Percentiles rank a stretch among this genome's conserved stretches.
phyloP scores from a whole-genome alignment of 35 echinoderm and acorn worm species.

The Heliocidaris tuberculata region DNA sequence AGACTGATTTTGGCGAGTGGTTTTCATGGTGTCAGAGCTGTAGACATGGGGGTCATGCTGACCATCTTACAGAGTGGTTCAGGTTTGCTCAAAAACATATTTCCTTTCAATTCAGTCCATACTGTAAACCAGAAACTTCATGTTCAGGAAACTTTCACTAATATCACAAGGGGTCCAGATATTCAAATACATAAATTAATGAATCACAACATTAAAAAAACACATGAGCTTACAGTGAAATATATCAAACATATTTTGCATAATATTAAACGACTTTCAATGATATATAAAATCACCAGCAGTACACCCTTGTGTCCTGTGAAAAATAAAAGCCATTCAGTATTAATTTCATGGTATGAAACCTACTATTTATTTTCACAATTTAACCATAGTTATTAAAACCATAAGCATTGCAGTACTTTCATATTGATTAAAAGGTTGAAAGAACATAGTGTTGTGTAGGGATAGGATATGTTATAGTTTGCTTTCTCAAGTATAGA shows the following conservation, averaged over 20 bases:
- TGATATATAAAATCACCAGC: not conserved
- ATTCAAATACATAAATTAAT: not conserved
- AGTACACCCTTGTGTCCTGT: too few species aligned
- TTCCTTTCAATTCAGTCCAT: not conserved
- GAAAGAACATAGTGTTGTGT: too few species aligned
- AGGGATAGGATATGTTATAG: too few species aligned
- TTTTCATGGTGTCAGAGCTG: slow-evolving; percentile 97
- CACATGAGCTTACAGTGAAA: not conserved
- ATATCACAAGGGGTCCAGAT: not conserved
- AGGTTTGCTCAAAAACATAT: slow-evolving; percentile 52
- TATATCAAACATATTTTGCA: not conserved
- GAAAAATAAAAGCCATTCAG: too few species aligned
- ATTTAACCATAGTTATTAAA: too few species aligned
- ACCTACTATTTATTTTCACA: too few species aligned
- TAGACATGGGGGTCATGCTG: slow-evolving; percentile 88
- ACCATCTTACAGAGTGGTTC: slow-evolving; percentile 90
- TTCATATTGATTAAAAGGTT: too few species aligned
- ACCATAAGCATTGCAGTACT: too few species aligned
- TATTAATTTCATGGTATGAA: too few species aligned
- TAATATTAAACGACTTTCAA: not conserved
- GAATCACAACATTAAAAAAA: not conserved
- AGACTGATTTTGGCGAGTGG: slow-evolving; percentile 80
- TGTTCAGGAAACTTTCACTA: too few species aligned
- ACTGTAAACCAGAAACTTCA: not conserved
- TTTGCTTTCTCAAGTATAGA: too few species aligned